phyloP scores from a whole-genome alignment of 2,113 vertebrate genomes.

The Ranitomeya variabilis region DNA sequence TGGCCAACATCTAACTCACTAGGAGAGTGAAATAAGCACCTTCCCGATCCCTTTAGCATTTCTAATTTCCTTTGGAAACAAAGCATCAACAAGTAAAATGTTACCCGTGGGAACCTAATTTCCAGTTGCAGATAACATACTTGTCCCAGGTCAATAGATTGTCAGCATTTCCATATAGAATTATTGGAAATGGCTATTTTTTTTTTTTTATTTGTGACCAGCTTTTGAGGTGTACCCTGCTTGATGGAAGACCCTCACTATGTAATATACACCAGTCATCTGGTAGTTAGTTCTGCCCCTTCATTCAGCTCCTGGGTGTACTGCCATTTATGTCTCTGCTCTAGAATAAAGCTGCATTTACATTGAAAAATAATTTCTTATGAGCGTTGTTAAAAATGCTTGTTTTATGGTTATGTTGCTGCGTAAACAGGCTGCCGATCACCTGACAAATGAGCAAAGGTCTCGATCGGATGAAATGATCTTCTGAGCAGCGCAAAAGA shows the following conservation, averaged over 20 bases:
- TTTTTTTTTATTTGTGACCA: background rate
- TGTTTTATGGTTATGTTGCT: no score
- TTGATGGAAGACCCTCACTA: background rate
- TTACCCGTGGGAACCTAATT: background rate
- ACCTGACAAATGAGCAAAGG: no score
- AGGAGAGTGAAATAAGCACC: background rate
- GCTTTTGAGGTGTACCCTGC: background rate
- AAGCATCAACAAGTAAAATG: background rate
- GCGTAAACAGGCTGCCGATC: no score
- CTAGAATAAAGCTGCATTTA: background rate
- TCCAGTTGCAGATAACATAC: background rate
- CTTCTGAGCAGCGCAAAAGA: no score
- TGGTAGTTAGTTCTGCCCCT: background rate
- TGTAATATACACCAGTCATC: background rate
- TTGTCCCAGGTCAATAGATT: background rate
- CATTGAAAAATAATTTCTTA: no score
- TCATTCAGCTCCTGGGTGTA: conserved; percentile 8
- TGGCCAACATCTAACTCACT: background rate
- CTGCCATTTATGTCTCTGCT: background rate
- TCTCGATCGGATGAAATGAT: no score
- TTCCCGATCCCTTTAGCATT: background rate
- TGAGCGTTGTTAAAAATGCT: no score
- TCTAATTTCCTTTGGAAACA: background rate
- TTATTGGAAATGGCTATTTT: background rate
- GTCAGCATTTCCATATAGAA: background rate